Evolutionary conservation across 2,113 vertebrate species (phyloP).

Genomic region (Equus quagga): DNA sequence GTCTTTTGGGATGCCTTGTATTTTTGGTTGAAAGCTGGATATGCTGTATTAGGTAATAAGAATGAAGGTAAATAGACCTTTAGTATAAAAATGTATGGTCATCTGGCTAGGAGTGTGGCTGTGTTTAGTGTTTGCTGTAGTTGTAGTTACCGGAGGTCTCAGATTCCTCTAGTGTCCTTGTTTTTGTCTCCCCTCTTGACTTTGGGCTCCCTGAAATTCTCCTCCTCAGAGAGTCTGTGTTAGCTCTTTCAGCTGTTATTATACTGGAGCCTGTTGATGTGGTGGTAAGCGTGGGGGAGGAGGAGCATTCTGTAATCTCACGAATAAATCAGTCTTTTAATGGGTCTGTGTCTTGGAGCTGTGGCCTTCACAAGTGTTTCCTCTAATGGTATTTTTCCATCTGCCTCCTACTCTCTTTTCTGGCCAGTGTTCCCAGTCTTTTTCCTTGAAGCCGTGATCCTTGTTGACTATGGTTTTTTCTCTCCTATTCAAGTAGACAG

Average conservation of each 20-base stretch:
- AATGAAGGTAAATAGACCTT: not conserved
- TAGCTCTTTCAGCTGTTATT: not conserved
- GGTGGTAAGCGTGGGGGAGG: too few species aligned
- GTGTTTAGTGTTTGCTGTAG: not conserved
- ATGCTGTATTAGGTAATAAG: not conserved
- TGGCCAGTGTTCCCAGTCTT: not conserved
- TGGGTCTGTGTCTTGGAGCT: not conserved
- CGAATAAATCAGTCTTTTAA: not conserved
- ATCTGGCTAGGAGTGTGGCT: not conserved
- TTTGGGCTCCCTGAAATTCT: not conserved
- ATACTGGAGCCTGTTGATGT: not conserved
- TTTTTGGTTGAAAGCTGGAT: not conserved
- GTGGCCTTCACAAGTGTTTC: not conserved
- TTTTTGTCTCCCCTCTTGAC: not conserved
- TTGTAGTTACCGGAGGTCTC: not conserved
- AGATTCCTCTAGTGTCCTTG: not conserved
- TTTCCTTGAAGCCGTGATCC: not conserved
- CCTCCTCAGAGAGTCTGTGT: not conserved
- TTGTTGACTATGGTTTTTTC: not conserved
- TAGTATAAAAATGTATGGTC: too few species aligned
- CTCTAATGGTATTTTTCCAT: fast-evolving
- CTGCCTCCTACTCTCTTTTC: not conserved
- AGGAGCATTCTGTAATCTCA: not conserved
- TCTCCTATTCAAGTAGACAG: not conserved
- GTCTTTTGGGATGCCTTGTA: not conserved